Evolutionary conservation across 2,888 invertebrate species (phyloP), one percentile per base, ranked within the genome.

Genomic region (Drosophila cracens): DNA sequence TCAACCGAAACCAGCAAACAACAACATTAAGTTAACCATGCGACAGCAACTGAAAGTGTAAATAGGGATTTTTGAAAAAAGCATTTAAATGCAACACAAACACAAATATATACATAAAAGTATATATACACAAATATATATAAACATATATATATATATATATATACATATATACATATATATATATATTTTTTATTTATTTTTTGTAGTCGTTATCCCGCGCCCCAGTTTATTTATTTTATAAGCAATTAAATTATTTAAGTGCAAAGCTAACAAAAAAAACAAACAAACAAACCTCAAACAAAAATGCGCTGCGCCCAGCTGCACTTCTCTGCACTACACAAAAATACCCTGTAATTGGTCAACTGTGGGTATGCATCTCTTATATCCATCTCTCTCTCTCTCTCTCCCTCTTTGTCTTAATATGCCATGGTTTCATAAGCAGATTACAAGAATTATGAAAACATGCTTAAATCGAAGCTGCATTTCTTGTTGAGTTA

Each of bases 221-320:
- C 70, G 81, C 36, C 62, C 82, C 78, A 81, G 69, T 81, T 76
- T 90, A 72, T 89, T 87, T 89, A 83, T 80, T 86, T 76, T 89
- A 90, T 77, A 89, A 89, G 82, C 90, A 87, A 87, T 87, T 87
- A 87, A 87, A 90, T 78, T 79, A 81, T 87, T 90, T 90, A 83
- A 87, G 90, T 87, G 89, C 90, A 83, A 81, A 79, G 90, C 89
- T 80, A 87, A 90, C 84, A 87, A 56, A 70, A 70, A 43, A 66
- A 62, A 63, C 68, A 29, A 53, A 53, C 52, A n/a, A 52, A 31
- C 31, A 54, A 27, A 64, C 33, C 46, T 25, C 25, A 46, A 46
- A 46, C 46, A 46, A 69, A 68, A 64, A 62, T 52, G 65, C 76
- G 65, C 62, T 70, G 68, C 64, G 18, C 16, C 52, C 43, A 62